Evolutionary conservation across 2,113 vertebrate genomes (phyloP), one percentile per base, ranked within the genome.

Genomic region (Trichomycterus rosablanca): DNA sequence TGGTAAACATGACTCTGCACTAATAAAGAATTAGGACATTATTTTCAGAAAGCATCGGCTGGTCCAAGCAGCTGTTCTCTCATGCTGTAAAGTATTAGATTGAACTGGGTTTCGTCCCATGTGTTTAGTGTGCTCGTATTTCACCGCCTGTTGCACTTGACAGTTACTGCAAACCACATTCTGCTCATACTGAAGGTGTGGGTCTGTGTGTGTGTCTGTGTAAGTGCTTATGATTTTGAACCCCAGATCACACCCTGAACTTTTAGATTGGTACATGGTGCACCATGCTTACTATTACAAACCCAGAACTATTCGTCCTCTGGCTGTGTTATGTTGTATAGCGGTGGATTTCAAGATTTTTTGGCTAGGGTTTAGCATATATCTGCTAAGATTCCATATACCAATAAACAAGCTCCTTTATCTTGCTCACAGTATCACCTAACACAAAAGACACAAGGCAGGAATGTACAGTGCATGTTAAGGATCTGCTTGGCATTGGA

Each of bases 61-160:
- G 1, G 26, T 12, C 43, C 43, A 35, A 15, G 57, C 57, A 59
- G 57, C 42, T 59, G 43, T 11, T 12, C 16, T 35, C 43, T 59
- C 43, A 35, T 48, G 30, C 57, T 30, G 43, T 30, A 32, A 15
- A 32, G 37, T 28, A 11, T 8, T 28, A 42, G 54, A 22, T 22
- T 49, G 22, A 48, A 16, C 44, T 50, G 58, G 7, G 58, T 60
- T 49, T 61, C 44, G 12, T 61, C 37, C 49, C 32, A 43, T 9
- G 4, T 7, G 22, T 55, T 56, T 42, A 18, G 37, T 43, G 20
- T 28, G 12, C 54, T 56, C 54, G 5, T 12, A 28, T 56, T 56
- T 56, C 54, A 56, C 37, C 20, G 54, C n/a, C 54, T 43, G 54
- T 18, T 56, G 54, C 54, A 56, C n/a, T 42, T 18, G 7, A 12